Evolutionary conservation across 2,113 vertebrate genomes (phyloP).

Genomic region (Callionymus lyra): DNA sequence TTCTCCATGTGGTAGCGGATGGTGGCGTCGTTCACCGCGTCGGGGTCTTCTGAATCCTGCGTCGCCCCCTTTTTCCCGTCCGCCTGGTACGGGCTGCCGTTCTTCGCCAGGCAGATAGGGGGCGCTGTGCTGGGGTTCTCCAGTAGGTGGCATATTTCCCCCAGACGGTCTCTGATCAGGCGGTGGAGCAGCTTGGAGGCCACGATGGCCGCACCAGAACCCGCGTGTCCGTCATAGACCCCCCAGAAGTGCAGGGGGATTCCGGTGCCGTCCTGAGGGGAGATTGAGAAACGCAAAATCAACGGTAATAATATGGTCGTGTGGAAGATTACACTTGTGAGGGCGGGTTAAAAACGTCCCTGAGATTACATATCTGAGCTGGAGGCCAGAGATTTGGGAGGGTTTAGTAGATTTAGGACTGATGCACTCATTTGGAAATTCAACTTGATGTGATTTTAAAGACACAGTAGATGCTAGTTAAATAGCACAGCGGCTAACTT

Average conservation of each 20-base stretch:
- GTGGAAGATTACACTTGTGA: too few relatives aligned
- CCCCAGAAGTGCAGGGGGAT: conserved; percentile 89
- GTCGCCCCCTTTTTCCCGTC: conserved; percentile 58
- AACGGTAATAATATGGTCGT: too few relatives aligned
- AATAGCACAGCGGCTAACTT: too few relatives aligned
- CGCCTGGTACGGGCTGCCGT: conserved; percentile 27
- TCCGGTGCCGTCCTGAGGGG: conserved; percentile 65
- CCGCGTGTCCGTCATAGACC: conserved; percentile 89
- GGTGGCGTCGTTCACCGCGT: conserved; percentile 53
- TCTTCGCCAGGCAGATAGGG: conserved; percentile 73
- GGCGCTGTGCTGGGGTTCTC: conserved; percentile 69
- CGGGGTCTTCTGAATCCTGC: conserved; percentile 50
- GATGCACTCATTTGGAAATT: too few relatives aligned
- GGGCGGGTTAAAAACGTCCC: conserved; percentile 6
- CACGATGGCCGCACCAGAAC: conserved; percentile 84
- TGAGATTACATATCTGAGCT: conserved; percentile 17
- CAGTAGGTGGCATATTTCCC: conserved; percentile 81
- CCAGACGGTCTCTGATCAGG: conserved; percentile 82
- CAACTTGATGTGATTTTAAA: too few relatives aligned
- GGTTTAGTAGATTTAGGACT: conserved; percentile 11
- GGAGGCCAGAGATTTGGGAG: conserved; percentile 17
- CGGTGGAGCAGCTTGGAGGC: conserved; percentile 82
- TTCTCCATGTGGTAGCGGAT: conserved; percentile 88
- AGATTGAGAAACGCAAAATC: not conserved
- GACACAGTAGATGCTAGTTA: too few relatives aligned